These are phyloP conservation scores for Paratrypauchen microcephalus DNA, from an alignment of 2,797 vertebrate genomes.

Conservation along the genomic window DNA sequence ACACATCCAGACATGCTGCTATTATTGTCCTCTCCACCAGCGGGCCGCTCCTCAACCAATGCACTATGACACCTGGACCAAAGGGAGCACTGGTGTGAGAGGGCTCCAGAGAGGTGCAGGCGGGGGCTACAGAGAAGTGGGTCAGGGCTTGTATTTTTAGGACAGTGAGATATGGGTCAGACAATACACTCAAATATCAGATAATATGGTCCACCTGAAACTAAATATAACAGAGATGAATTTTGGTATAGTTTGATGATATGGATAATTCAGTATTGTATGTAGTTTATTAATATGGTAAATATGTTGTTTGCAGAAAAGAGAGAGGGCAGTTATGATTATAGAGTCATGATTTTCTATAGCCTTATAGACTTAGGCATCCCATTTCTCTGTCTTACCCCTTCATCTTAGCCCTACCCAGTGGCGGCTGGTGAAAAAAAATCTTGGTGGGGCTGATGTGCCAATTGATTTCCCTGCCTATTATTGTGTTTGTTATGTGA, in stretches of 20 bases:
- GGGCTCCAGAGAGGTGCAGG: not conserved
- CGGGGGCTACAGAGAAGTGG: not conserved
- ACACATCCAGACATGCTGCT: slow-evolving; percentile 48
- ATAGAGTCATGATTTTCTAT: too few relatives aligned
- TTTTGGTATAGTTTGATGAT: not conserved
- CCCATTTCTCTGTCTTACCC: too few relatives aligned
- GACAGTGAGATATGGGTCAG: not conserved
- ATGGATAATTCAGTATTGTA: not conserved
- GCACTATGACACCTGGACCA: slow-evolving; percentile 38
- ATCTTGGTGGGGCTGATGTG: too few relatives aligned
- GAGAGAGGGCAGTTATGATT: too few relatives aligned
- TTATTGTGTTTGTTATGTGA: too few relatives aligned
- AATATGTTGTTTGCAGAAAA: too few relatives aligned
- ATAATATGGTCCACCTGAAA: not conserved
- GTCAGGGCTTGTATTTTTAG: slow-evolving; percentile 1
- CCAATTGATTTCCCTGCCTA: too few relatives aligned
- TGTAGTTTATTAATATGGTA: not conserved
- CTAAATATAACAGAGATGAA: not conserved
- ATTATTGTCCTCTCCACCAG: slow-evolving; percentile 42
- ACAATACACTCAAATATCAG: not conserved
- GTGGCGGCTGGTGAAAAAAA: too few relatives aligned
- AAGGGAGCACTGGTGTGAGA: slow-evolving; percentile 33
- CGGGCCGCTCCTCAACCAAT: slow-evolving; percentile 33
- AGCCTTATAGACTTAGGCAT: too few relatives aligned
- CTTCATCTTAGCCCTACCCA: too few relatives aligned